Evolutionary conservation across 2,113 vertebrate species (phyloP).

Genomic region (Blennius ocellaris): DNA sequence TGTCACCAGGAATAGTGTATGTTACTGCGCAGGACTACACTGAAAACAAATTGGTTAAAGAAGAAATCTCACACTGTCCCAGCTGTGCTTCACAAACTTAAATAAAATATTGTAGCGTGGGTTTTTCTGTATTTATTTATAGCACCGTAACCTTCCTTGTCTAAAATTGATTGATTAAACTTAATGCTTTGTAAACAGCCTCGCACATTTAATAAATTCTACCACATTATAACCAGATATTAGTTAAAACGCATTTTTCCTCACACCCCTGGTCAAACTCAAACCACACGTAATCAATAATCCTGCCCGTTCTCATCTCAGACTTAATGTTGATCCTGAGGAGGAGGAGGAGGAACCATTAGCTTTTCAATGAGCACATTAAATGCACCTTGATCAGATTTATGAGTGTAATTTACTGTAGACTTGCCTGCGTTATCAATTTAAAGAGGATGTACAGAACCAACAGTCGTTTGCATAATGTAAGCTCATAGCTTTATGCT

Average conservation of each 20-base stretch:
- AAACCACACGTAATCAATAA: conserved; percentile 50
- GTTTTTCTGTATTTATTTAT: no score
- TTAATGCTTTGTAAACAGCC: conserved; percentile 5
- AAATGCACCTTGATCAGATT: conserved; percentile 66
- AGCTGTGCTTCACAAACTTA: no score
- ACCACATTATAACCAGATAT: background rate
- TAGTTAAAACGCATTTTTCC: background rate
- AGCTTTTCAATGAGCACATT: conserved; percentile 53
- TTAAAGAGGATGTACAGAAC: conserved; percentile 51
- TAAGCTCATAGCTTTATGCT: conserved; percentile 38
- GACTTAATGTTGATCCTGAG: conserved; percentile 22
- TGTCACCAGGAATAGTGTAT: background rate
- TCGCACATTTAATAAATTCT: background rate
- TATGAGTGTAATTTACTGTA: conserved; percentile 61
- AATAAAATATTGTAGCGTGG: no score
- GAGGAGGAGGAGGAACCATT: conserved; percentile 42
- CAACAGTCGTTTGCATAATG: conserved; percentile 63
- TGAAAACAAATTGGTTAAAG: background rate
- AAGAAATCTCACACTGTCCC: no score
- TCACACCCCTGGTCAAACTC: conserved; percentile 6
- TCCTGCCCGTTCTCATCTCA: conserved; percentile 19
- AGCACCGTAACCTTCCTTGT: background rate
- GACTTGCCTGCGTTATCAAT: conserved; percentile 51
- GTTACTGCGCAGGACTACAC: conserved; percentile 2
- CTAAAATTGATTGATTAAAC: conserved; percentile 7